Conservation (phyloP, 2,113 vertebrate species). For the Anoplopoma fimbria region DNA sequence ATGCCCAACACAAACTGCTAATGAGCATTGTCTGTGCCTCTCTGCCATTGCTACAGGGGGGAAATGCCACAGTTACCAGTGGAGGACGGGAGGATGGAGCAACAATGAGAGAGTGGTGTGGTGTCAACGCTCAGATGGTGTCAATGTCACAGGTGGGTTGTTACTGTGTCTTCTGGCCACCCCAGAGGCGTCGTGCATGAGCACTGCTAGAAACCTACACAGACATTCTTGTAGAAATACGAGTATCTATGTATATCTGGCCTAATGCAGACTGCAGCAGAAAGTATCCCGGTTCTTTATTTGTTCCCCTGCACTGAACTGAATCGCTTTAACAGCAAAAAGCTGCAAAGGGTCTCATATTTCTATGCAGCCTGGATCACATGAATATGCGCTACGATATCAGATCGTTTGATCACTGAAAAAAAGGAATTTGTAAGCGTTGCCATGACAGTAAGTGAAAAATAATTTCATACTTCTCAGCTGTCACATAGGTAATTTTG, state of each 20-base stretch:
- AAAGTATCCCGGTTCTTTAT: slow-evolving; percentile 47
- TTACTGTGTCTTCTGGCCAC: background rate
- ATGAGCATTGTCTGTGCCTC: slow-evolving; percentile 57
- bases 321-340: slow-evolving; percentile 16
- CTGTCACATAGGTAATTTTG: slow-evolving; percentile 35
- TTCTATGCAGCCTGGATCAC: slow-evolving; percentile 29
- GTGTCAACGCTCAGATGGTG: slow-evolving; percentile 96
- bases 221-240: slow-evolving; percentile 5
- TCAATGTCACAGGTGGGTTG: slow-evolving; percentile 94
- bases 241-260: slow-evolving; percentile 15
- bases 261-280: slow-evolving; percentile 16
- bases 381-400: slow-evolving; percentile 24
- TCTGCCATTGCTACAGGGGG: slow-evolving; percentile 85
- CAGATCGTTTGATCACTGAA: slow-evolving; percentile 29
- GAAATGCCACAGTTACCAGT: slow-evolving; percentile 92
- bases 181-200: background rate
- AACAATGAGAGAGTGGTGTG: slow-evolving; percentile 93
- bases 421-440: slow-evolving; percentile 5
- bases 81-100: slow-evolving; percentile 91
- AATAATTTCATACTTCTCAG: slow-evolving; percentile 26
- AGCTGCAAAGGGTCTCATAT: slow-evolving; percentile 21
- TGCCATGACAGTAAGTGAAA: slow-evolving; percentile 36
- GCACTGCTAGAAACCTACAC: background rate
- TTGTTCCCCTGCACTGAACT: slow-evolving; percentile 18
- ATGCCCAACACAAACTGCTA: slow-evolving; percentile 49